Conservation (phyloP, 2,113 vertebrate species). For the Nesogale talazaci region DNA sequence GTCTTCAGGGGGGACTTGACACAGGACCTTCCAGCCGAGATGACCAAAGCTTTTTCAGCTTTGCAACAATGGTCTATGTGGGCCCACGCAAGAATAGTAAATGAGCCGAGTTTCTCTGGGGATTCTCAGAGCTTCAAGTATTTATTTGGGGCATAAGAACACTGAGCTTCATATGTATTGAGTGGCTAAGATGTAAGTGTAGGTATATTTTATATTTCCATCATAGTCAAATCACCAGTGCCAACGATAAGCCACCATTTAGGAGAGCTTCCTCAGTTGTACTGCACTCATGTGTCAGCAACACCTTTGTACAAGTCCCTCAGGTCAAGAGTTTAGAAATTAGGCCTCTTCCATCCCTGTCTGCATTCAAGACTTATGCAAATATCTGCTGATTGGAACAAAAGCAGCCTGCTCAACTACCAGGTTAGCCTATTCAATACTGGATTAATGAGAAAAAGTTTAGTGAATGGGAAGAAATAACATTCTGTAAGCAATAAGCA, state of each 20-base stretch:
- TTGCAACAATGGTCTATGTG: not conserved
- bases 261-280: slow-evolving; percentile 26
- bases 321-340: slow-evolving; percentile 67
- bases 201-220: slow-evolving; percentile 65
- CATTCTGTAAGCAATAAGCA: slow-evolving; percentile 53
- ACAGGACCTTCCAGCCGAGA: not conserved
- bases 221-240: slow-evolving; percentile 66
- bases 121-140: slow-evolving; percentile 5
- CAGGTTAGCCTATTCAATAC: slow-evolving; percentile 53
- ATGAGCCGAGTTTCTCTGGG: slow-evolving; percentile 27
- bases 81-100: not conserved
- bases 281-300: slow-evolving; percentile 63
- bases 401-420: slow-evolving; percentile 51
- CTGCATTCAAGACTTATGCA: slow-evolving; percentile 70
- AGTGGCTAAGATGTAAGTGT: slow-evolving; percentile 67
- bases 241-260: slow-evolving; percentile 37
- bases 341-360: slow-evolving; percentile 41
- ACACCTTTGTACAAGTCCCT: slow-evolving; percentile 68
- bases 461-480: slow-evolving; percentile 48
- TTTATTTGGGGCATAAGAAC: slow-evolving; percentile 54
- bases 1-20: not conserved
- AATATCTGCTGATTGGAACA: slow-evolving; percentile 68
- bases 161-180: slow-evolving; percentile 59
- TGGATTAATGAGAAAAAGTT: slow-evolving; percentile 70
- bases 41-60: slow-evolving; percentile 4